Conservation (phyloP, 2,113 vertebrate species). For the Piliocolobus tephrosceles region DNA sequence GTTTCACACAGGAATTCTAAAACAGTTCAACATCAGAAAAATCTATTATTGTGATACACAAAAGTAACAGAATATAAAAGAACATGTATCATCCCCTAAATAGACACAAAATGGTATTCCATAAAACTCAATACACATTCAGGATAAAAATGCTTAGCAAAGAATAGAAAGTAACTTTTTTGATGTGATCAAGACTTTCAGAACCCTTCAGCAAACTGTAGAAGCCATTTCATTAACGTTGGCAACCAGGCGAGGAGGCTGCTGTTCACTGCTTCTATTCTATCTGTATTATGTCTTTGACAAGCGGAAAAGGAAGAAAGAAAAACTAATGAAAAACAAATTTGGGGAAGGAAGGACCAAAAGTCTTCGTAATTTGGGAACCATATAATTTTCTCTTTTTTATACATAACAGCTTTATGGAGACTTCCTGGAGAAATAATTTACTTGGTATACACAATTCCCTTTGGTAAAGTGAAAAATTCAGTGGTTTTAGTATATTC, state of each 20-base stretch:
- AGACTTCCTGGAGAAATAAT: neutral
- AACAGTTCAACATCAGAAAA: neutral
- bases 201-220: rapidly evolving
- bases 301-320: neutral
- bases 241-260: rapidly evolving
- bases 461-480: too few species aligned
- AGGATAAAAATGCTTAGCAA: neutral
- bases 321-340: neutral
- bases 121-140: neutral
- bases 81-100: neutral
- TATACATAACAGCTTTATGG: neutral
- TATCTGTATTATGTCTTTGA: neutral
- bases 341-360: too few species aligned
- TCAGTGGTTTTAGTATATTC: rapidly evolving
- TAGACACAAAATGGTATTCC: neutral
- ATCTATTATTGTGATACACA: neutral
- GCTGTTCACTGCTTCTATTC: neutral
- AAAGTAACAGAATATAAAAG: neutral
- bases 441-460: rapidly evolving
- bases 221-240: neutral
- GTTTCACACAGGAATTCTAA: neutral
- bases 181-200: neutral
- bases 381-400: neutral
- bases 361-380: neutral
- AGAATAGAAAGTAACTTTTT: neutral